Evolutionary conservation across 2,113 vertebrate species (phyloP).

Genomic region (Halcyon senegalensis): DNA sequence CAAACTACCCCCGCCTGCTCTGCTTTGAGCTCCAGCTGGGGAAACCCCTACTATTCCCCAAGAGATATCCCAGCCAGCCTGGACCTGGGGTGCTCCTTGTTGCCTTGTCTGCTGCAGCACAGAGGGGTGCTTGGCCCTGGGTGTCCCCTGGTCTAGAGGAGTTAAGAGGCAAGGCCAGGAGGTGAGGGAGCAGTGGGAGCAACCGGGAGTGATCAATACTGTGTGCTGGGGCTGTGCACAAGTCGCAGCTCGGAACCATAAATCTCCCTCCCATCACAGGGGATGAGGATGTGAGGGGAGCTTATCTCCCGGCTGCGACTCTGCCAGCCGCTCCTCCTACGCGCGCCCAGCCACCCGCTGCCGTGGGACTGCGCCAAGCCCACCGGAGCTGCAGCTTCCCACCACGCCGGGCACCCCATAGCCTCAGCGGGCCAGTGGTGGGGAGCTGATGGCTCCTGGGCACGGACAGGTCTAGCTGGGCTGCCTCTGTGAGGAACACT

Average conservation of each 20-base stretch:
- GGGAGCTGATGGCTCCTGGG: rapidly evolving
- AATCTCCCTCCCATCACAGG: conserved; percentile 47
- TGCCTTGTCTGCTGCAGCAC: not conserved
- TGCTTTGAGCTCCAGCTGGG: rapidly evolving
- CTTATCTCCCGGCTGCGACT: conserved; percentile 16
- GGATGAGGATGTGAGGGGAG: conserved; percentile 40
- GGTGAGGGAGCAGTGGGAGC: conserved; percentile 12
- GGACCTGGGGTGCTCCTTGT: not conserved
- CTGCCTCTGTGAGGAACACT: rapidly evolving
- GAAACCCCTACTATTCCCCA: not conserved
- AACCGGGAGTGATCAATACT: conserved; percentile 46
- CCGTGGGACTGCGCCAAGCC: rapidly evolving
- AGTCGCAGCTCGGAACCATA: conserved; percentile 52
- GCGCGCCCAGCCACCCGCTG: rapidly evolving
- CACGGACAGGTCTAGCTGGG: rapidly evolving
- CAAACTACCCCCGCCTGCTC: not conserved
- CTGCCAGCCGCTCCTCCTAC: not conserved
- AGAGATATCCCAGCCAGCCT: not conserved
- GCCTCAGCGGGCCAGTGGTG: rapidly evolving
- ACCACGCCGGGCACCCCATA: rapidly evolving
- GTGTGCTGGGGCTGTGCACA: conserved; percentile 5
- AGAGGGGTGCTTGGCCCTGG: rapidly evolving
- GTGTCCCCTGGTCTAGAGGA: not conserved
- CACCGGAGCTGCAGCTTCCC: rapidly evolving
- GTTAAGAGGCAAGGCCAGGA: conserved; percentile 20